phyloP scores from a whole-genome alignment of 2,113 vertebrate species.

The Pygoscelis antarcticus region DNA sequence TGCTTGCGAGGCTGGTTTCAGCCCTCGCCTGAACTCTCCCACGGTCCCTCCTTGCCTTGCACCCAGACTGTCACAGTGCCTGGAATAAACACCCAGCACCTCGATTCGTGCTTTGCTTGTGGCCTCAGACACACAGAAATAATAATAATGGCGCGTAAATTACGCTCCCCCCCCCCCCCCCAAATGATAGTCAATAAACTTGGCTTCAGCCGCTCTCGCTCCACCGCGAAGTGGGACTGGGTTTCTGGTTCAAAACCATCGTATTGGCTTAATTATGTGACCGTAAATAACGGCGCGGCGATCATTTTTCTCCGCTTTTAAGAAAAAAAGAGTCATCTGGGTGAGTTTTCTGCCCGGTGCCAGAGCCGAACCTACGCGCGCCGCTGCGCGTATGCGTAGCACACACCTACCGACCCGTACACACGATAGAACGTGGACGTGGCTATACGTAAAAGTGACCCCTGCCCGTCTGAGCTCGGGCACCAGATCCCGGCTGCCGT shows the following conservation, averaged over 20 bases:
- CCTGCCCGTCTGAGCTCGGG: background rate
- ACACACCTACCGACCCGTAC: background rate
- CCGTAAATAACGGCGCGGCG: slow-evolving; percentile 6
- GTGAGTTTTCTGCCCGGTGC: background rate
- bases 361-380: background rate
- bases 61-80: background rate
- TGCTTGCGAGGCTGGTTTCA: background rate
- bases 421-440: background rate
- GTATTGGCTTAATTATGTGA: slow-evolving; percentile 9
- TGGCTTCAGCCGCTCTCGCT: background rate
- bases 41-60: background rate
- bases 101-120: background rate
- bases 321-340: background rate
- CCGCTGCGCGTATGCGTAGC: background rate
- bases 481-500: background rate
- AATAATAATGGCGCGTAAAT: background rate
- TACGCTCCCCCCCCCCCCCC: background rate
- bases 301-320: background rate
- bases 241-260: background rate
- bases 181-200: slow-evolving; percentile 6
- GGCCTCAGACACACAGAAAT: background rate
- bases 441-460: background rate
- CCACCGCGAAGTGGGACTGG: background rate
- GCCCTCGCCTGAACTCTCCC: slow-evolving; percentile 16
- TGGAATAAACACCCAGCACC: background rate